Evolutionary conservation across 1,140 invertebrate genomes (phyloP).

Genomic region (Trichonephila clavipes): DNA sequence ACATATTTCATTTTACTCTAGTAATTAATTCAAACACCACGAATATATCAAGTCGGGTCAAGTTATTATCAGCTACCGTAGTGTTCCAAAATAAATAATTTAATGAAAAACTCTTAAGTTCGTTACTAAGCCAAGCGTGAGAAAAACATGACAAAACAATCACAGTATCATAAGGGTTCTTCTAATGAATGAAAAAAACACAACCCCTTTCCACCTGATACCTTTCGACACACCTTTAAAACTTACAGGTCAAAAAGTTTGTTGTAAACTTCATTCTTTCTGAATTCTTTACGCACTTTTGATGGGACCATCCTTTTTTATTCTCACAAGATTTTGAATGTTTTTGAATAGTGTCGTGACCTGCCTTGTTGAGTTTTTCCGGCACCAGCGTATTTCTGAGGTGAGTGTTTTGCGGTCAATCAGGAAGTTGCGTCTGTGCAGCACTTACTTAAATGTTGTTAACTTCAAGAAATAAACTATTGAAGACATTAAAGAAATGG

Average conservation of each 20-base stretch:
- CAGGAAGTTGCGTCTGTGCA: not conserved
- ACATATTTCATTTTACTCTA: no score
- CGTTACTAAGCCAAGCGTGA: not conserved
- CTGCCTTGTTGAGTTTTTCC: not conserved
- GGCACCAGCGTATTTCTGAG: not conserved
- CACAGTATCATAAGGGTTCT: not conserved
- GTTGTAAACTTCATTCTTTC: not conserved
- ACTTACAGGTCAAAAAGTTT: not conserved
- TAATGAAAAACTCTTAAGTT: not conserved
- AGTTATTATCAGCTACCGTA: no score
- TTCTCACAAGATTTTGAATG: slow-evolving; percentile 4
- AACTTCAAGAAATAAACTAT: not conserved
- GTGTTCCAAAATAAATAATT: no score
- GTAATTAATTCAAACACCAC: no score
- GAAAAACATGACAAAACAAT: not conserved
- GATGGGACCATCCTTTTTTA: not conserved
- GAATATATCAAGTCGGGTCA: no score
- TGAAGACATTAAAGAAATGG: not conserved
- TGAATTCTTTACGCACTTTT: not conserved
- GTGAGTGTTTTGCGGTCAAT: not conserved
- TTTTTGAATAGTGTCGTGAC: not conserved
- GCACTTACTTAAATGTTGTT: not conserved
- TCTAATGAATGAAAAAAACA: not conserved
- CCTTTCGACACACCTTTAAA: not conserved
- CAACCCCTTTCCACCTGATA: not conserved